Evolutionary conservation across 2,888 invertebrate genomes (phyloP), one percentile per base, ranked within the genome.

Genomic region (Drosophila colorata): DNA sequence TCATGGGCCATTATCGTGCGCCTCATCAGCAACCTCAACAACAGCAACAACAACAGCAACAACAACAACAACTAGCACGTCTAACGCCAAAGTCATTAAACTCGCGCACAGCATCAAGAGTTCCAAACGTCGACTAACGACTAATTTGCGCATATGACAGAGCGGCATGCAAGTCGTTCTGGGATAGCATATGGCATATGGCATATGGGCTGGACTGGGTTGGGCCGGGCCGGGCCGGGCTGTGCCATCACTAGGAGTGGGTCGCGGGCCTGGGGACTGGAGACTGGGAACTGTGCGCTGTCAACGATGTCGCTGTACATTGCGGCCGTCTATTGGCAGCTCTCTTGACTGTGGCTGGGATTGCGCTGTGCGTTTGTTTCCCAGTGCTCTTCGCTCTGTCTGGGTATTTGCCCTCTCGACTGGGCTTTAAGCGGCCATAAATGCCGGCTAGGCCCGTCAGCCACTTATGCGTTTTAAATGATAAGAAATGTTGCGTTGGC

Each of bases 101-200:
- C 83, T 88, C 88, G 72, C 80, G 61, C 57, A 57, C 46, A 37
- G 57, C 77, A 75, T 74, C 78, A 53, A 74, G 57, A 77, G 77
- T 57, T 67, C 53, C 69, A 48, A 79, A 73, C 73, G 76, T 73
- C 67, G 83, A 76, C 88, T 87, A 87, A 87, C 83, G 88, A 86
- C 83, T 84, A 84, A 84, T 84, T 84, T 84, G 87, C 83, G 88
- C 84, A 88, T 84, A 83, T 84, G 83, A 86, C 83, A 86, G 78
- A 71, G 84, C 72, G 68, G 71, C 88, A 79, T 79, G 80, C 76
- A 63, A 78, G 71, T 78, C 71, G 81, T 79, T 84, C 78, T 58
- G 70, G 61, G 51, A 61, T 68, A 49, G 38, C 74, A 56, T 37
- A 74, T 53, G 72, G 38, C 73, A 58, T 41, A 69, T 47, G 31